phyloP scores from a whole-genome alignment of 2,888 invertebrate genomes.

The Cryptosula pallasiana region DNA sequence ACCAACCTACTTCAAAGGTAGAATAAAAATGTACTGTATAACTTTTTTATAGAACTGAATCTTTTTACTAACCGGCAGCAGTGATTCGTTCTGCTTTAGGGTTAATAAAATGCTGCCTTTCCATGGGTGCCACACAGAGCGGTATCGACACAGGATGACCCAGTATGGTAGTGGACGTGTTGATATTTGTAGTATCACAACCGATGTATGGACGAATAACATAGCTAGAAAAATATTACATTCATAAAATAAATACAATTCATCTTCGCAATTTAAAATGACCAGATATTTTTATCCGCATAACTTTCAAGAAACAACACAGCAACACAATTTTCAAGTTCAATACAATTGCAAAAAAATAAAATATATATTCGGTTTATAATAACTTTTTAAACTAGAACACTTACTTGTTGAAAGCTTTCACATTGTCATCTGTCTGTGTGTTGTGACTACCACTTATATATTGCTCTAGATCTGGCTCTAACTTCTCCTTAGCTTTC shows the following conservation, averaged over 20 bases:
- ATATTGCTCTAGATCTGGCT: not conserved
- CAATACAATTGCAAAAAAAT: too few species aligned
- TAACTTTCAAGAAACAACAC: too few species aligned
- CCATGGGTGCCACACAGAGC: not conserved
- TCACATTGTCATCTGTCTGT: constrained; percentile 10
- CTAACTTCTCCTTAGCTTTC: not conserved
- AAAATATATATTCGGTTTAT: too few species aligned
- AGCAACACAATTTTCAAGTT: too few species aligned
- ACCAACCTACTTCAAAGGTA: too few species aligned
- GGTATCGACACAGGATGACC: not conserved
- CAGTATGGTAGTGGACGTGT: not conserved
- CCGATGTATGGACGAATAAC: not conserved
- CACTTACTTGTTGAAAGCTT: constrained; percentile 4
- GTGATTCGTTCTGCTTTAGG: not conserved
- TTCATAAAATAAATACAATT: too few species aligned
- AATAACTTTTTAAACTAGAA: too few species aligned
- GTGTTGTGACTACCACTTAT: not conserved
- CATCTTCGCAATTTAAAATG: too few species aligned
- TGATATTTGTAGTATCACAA: not conserved
- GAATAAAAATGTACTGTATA: too few species aligned
- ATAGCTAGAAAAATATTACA: constrained; percentile 5
- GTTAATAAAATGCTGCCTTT: not conserved
- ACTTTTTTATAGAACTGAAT: too few species aligned
- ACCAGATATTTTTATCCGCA: too few species aligned
- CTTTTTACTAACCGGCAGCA: not conserved